Percentiles rank a stretch among this genome's conserved stretches.
Evolutionary conservation across 2,888 invertebrate species (phyloP).

Genomic region (Hypomecis atomaria): DNA sequence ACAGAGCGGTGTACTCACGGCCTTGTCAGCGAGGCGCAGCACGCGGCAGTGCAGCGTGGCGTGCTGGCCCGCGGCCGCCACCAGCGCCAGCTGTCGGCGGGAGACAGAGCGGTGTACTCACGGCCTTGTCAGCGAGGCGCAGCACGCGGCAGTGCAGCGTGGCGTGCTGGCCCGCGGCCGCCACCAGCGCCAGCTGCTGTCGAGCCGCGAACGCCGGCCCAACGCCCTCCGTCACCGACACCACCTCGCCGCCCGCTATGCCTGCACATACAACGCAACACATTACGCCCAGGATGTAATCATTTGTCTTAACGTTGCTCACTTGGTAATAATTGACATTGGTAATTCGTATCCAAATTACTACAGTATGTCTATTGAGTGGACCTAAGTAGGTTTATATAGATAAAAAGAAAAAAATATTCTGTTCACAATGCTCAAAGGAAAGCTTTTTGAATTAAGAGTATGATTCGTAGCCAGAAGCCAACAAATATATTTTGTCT

Average conservation of each 20-base stretch:
- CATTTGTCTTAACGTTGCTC: too few relatives aligned
- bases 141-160: slow-evolving; percentile 65
- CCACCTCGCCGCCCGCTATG: slow-evolving; percentile 48
- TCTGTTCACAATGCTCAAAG: too few relatives aligned
- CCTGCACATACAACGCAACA: slow-evolving; percentile 25
- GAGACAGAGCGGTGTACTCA: slow-evolving; percentile 43
- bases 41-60: not conserved
- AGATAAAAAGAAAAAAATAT: too few relatives aligned
- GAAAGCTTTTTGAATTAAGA: too few relatives aligned
- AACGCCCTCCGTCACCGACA: slow-evolving; percentile 40
- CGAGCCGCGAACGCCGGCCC: slow-evolving; percentile 55
- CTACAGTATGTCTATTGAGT: too few relatives aligned
- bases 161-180: slow-evolving; percentile 58
- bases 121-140: slow-evolving; percentile 63
- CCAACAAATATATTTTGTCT: too few relatives aligned
- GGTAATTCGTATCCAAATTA: too few relatives aligned
- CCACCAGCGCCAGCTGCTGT: slow-evolving; percentile 55
- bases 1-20: too few relatives aligned
- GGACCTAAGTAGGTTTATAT: too few relatives aligned
- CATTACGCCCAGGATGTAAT: not conserved
- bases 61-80: not conserved
- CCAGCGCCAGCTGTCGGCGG: not conserved
- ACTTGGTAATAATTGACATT: too few relatives aligned
- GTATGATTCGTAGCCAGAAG: too few relatives aligned
- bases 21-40: too few relatives aligned